phyloP scores from a whole-genome alignment of 2,888 invertebrate genomes.

The Coenonympha glycerion region DNA sequence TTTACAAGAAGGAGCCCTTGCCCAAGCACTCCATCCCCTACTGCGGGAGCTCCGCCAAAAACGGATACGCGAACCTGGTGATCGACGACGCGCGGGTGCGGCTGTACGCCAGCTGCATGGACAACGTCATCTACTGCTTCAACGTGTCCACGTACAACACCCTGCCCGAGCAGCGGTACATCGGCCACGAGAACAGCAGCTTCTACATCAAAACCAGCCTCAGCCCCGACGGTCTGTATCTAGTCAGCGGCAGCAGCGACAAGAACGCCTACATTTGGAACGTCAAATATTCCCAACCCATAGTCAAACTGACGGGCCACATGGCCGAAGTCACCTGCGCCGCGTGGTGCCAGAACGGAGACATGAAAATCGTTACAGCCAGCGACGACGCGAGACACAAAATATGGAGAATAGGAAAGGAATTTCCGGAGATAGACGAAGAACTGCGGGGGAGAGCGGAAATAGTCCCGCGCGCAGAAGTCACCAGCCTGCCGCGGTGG shows the following conservation, averaged over 20 bases:
- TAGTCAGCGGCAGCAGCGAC: conserved; percentile 93
- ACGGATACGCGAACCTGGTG: conserved; percentile 85
- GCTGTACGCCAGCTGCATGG: conserved; percentile 91
- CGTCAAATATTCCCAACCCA: conserved; percentile 77
- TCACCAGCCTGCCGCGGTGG: conserved; percentile 44
- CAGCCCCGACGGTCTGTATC: conserved; percentile 86
- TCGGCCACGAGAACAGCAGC: conserved; percentile 85
- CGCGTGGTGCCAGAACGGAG: conserved; percentile 81
- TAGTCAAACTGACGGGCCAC: conserved; percentile 84
- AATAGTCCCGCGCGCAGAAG: conserved; percentile 37
- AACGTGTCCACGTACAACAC: conserved; percentile 82
- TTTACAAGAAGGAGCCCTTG: conserved; percentile 80
- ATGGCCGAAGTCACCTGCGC: conserved; percentile 91
- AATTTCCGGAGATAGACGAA: conserved; percentile 47
- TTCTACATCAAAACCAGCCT: conserved; percentile 90
- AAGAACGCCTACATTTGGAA: conserved; percentile 92
- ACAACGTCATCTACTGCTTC: conserved; percentile 89
- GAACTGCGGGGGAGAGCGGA: conserved; percentile 29
- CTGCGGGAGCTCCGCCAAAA: conserved; percentile 79
- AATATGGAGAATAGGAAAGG: conserved; percentile 82
- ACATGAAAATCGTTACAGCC: conserved; percentile 83
- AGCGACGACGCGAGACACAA: conserved; percentile 88
- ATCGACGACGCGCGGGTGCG: conserved; percentile 81
- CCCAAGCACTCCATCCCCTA: conserved; percentile 85
- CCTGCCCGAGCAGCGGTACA: conserved; percentile 79